These are phyloP conservation scores for Cardiocondyla obscurior DNA, from an alignment of 1,140 invertebrate species.

Conservation along the genomic window DNA sequence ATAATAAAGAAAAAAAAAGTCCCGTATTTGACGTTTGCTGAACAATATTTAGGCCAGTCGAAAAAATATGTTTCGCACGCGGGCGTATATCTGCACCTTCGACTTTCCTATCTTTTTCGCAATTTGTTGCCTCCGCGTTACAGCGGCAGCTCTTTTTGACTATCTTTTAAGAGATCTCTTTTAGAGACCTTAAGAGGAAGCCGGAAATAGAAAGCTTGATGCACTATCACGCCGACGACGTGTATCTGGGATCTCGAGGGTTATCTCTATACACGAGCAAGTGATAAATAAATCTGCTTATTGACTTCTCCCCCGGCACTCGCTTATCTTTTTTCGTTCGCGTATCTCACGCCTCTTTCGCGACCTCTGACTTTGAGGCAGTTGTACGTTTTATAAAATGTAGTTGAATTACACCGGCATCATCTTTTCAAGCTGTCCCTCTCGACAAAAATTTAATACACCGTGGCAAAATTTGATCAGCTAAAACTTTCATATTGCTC, in stretches of 20 bases:
- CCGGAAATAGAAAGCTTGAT: conserved; percentile 44
- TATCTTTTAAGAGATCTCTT: background rate
- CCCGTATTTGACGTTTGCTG: conserved; percentile 15
- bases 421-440: background rate
- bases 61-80: background rate
- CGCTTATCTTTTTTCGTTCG: conserved; percentile 11
- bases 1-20: conserved; percentile 22
- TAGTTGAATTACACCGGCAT: conserved; percentile 9
- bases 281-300: conserved; percentile 72
- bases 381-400: conserved; percentile 36
- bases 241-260: conserved; percentile 59
- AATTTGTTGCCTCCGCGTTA: conserved; percentile 18
- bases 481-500: background rate
- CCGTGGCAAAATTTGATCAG: background rate
- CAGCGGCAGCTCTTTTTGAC: background rate
- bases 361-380: conserved; percentile 33
- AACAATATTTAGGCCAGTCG: background rate
- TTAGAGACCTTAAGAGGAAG: conserved; percentile 10
- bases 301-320: conserved; percentile 40
- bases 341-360: background rate
- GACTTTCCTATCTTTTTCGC: background rate
- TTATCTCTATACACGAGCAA: conserved; percentile 37
- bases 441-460: background rate
- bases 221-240: conserved; percentile 6
- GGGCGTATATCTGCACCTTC: background rate